Conservation (phyloP, 2,888 invertebrate genomes). For the Ethmia dodecea region DNA sequence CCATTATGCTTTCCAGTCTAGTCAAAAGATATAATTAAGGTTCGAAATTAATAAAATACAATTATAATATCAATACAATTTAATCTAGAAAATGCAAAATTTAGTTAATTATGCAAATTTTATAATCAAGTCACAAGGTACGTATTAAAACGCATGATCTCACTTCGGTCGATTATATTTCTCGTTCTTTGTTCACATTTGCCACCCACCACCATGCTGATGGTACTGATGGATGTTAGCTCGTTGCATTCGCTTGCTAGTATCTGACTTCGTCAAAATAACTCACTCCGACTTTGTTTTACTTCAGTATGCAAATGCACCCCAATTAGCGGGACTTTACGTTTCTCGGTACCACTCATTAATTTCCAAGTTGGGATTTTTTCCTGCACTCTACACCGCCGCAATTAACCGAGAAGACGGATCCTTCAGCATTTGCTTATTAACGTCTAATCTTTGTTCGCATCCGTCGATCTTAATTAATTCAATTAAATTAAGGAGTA, state of each 20-base stretch:
- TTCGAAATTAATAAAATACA: too few species aligned
- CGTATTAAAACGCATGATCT: too few species aligned
- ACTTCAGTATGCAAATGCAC: conserved; percentile 71
- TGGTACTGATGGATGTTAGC: too few species aligned
- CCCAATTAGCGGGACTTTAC: conserved; percentile 66
- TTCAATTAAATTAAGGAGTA: conserved; percentile 71
- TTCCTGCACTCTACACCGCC: conserved; percentile 37
- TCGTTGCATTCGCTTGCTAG: conserved; percentile 32
- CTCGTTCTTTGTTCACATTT: too few species aligned
- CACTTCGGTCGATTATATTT: too few species aligned
- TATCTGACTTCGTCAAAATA: conserved; percentile 60
- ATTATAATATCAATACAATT: too few species aligned
- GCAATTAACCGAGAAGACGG: conserved; percentile 66
- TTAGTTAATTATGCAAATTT: too few species aligned
- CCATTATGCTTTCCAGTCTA: too few species aligned
- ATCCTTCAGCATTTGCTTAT: conserved; percentile 66
- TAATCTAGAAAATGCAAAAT: too few species aligned
- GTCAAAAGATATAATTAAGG: too few species aligned
- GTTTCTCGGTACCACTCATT: conserved; percentile 69
- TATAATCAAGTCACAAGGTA: too few species aligned
- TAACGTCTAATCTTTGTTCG: conserved; percentile 70
- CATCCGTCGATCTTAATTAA: conserved; percentile 66
- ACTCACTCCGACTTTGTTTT: conserved; percentile 60
- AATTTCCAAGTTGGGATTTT: conserved; percentile 59
- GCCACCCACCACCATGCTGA: too few species aligned